phyloP scores from a whole-genome alignment of 2,113 vertebrate species.

The Sebastes schlegelii region DNA sequence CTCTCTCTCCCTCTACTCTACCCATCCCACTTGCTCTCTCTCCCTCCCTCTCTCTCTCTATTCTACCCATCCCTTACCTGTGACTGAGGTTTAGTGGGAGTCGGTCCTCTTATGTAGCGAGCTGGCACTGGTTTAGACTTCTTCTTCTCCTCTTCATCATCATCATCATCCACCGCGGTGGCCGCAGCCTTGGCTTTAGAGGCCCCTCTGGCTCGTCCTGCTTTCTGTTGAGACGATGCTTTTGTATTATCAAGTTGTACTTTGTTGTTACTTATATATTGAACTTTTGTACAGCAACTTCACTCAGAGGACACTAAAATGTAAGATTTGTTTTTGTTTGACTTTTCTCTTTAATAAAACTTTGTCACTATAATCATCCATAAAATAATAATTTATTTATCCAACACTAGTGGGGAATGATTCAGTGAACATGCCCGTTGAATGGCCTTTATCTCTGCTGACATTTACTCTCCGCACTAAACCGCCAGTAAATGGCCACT shows the following conservation, averaged over 20 bases:
- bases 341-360: slow-evolving; percentile 15
- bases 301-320: background rate
- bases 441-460: slow-evolving; percentile 67
- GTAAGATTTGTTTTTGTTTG: background rate
- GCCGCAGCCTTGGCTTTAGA: slow-evolving; percentile 31
- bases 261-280: too few relatives aligned
- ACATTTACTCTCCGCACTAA: slow-evolving; percentile 73
- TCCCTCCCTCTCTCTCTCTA: too few relatives aligned
- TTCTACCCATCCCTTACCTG: slow-evolving; percentile 25
- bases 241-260: too few relatives aligned
- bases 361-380: slow-evolving; percentile 11
- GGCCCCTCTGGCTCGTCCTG: slow-evolving; percentile 41
- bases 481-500: slow-evolving; percentile 71
- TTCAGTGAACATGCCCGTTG: slow-evolving; percentile 17
- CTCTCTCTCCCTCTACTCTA: too few relatives aligned
- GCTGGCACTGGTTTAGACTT: slow-evolving; percentile 42
- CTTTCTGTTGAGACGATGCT: slow-evolving; percentile 51
- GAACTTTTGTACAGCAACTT: background rate
- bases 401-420: slow-evolving; percentile 30
- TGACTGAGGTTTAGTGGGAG: background rate
- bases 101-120: slow-evolving; percentile 38
- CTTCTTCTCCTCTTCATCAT: slow-evolving; percentile 8
- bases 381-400: slow-evolving; percentile 34
- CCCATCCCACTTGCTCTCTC: too few relatives aligned
- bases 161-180: slow-evolving; percentile 3